Conservation (phyloP, 2,888 invertebrate species). For the Heteromurus nitidus region DNA sequence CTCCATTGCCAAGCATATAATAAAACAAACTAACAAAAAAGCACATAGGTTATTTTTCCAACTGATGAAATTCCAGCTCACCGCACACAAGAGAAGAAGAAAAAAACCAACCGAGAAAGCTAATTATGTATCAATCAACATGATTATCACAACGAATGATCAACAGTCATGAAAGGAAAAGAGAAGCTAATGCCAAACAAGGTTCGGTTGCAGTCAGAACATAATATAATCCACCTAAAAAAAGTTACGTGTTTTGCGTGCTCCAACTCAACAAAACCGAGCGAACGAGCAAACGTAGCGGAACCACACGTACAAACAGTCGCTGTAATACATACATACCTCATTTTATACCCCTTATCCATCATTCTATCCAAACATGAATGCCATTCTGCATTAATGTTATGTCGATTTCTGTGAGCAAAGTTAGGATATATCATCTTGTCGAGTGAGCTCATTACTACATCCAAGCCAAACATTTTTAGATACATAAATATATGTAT, state of each 20-base stretch:
- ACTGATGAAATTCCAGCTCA: slow-evolving; percentile 18
- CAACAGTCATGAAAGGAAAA: slow-evolving; percentile 37
- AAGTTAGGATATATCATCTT: slow-evolving; percentile 6
- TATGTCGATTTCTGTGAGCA: neutral
- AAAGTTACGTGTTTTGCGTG: slow-evolving; percentile 18
- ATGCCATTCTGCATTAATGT: neutral
- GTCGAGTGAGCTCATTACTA: slow-evolving; percentile 33
- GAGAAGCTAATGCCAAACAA: neutral
- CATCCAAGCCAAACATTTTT: slow-evolving; percentile 12
- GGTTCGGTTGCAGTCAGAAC: no score
- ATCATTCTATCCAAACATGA: slow-evolving; percentile 23
- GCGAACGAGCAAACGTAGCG: slow-evolving; percentile 16
- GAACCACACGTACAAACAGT: slow-evolving; percentile 1
- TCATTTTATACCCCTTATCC: slow-evolving; percentile 12
- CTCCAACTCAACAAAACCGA: neutral
- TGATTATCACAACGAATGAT: slow-evolving; percentile 52
- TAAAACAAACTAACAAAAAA: neutral
- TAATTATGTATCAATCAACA: slow-evolving; percentile 57
- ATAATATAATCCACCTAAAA: no score
- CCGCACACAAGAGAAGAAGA: slow-evolving; percentile 3
- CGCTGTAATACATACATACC: slow-evolving; percentile 9
- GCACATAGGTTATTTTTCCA: neutral
- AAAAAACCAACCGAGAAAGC: slow-evolving; percentile 23
- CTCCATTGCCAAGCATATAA: neutral
- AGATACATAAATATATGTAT: no score